Evolutionary conservation across 1,140 invertebrate genomes (phyloP).

Genomic region (Caenorhabditis latens): DNA sequence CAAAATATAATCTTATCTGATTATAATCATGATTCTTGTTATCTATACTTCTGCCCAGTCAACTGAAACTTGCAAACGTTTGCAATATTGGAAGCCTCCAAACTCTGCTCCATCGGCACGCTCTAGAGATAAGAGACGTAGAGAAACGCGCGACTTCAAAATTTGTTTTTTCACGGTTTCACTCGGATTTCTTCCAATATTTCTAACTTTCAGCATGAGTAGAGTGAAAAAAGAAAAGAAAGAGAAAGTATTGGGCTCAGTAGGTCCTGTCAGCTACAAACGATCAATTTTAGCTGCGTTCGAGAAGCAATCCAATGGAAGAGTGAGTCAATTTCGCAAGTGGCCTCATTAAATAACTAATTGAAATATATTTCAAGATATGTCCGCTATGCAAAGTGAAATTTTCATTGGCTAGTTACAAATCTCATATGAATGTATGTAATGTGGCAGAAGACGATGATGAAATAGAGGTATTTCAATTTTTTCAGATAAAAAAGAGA

Average conservation of each 20-base stretch:
- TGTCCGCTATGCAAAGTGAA: slow-evolving; percentile 23
- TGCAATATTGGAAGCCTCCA: too few species aligned
- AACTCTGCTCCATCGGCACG: neutral
- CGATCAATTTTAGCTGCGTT: slow-evolving; percentile 36
- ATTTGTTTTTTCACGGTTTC: neutral
- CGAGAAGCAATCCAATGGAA: slow-evolving; percentile 23
- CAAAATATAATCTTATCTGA: too few species aligned
- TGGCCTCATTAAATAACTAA: neutral
- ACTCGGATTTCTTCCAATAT: too few species aligned
- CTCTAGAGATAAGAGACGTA: neutral
- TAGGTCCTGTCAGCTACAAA: neutral
- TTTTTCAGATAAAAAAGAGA: neutral
- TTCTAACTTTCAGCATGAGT: neutral
- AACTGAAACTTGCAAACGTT: too few species aligned
- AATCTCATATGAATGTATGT: slow-evolving; percentile 6
- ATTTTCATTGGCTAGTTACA: slow-evolving; percentile 38
- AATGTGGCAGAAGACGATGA: slow-evolving; percentile 34
- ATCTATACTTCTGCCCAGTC: too few species aligned
- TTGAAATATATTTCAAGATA: neutral
- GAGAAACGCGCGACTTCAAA: slow-evolving; percentile 32
- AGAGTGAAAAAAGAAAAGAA: slow-evolving; percentile 26
- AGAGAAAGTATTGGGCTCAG: neutral
- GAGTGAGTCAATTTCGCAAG: neutral
- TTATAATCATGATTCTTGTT: too few species aligned
- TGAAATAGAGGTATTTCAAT: neutral